Evolutionary conservation across 37 sponge, comb jelly and placozoan genomes (phyloP).

Genomic region (Cliona cf. orientalis): DNA sequence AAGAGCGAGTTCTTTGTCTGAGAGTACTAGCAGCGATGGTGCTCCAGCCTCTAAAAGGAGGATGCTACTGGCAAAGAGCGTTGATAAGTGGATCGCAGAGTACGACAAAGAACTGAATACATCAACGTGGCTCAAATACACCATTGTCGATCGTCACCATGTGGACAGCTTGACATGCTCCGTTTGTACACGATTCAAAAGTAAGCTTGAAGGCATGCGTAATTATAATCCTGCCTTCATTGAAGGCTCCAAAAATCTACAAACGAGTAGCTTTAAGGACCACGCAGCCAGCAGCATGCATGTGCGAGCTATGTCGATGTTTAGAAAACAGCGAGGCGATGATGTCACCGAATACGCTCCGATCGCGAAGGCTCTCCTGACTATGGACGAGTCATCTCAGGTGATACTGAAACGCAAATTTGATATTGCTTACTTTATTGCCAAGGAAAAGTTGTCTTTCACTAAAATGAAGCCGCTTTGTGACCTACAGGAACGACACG

Average conservation of each 20-base stretch:
- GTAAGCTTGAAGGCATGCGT: neutral
- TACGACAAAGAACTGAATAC: slow-evolving; percentile 15
- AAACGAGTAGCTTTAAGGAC: slow-evolving; percentile 31
- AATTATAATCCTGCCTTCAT: slow-evolving; percentile 48
- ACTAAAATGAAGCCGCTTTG: slow-evolving; percentile 44
- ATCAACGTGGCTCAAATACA: slow-evolving; percentile 23
- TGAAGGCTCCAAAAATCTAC: slow-evolving; percentile 44
- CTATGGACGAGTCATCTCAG: neutral
- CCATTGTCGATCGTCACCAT: neutral
- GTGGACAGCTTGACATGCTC: too few relatives aligned
- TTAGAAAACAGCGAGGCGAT: neutral
- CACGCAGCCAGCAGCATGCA: too few relatives aligned
- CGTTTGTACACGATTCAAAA: neutral
- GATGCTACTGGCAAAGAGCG: neutral
- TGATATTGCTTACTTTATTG: too few relatives aligned
- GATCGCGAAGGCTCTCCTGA: slow-evolving; percentile 29
- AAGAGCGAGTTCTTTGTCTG: neutral
- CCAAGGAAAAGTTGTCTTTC: too few relatives aligned
- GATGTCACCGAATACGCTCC: slow-evolving; percentile 32
- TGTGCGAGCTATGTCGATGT: too few relatives aligned
- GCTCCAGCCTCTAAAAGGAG: neutral
- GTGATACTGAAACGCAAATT: slow-evolving; percentile 22
- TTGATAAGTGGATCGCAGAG: slow-evolving; percentile 25
- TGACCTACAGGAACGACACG: slow-evolving; percentile 45
- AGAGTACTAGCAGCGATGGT: neutral